phyloP scores from a whole-genome alignment of 2,797 vertebrate species.

The Anguilla megastoma region DNA sequence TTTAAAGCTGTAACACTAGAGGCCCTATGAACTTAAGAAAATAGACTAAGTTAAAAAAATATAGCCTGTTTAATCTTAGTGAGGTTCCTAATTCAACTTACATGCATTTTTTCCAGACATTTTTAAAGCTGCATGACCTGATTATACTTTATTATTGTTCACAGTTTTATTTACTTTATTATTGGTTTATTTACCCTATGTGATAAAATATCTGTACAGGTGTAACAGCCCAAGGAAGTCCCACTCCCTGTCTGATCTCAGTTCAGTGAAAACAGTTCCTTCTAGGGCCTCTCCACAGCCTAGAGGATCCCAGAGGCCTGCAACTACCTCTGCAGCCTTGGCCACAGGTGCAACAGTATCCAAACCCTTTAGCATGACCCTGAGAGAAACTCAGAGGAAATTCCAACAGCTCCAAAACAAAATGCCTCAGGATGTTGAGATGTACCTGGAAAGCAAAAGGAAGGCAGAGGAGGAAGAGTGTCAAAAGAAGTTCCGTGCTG shows the following conservation, averaged over 20 bases:
- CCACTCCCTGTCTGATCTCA: conserved; percentile 66
- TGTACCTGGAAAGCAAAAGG: conserved; percentile 62
- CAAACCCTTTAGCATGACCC: conserved; percentile 66
- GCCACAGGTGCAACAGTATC: conserved; percentile 66
- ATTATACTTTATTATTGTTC: neutral
- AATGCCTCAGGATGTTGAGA: conserved; percentile 63
- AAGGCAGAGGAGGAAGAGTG: conserved; percentile 83
- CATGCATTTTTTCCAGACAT: neutral
- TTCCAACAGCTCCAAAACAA: conserved; percentile 64
- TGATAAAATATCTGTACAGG: conserved; percentile 49
- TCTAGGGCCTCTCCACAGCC: conserved; percentile 46
- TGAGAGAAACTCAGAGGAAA: conserved; percentile 63
- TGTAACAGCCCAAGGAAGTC: conserved; percentile 64
- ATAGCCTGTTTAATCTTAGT: neutral
- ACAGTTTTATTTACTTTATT: conserved; percentile 33
- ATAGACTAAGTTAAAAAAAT: neutral
- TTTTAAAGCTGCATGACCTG: conserved; percentile 14
- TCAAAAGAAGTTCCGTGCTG: conserved; percentile 84
- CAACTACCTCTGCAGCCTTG: conserved; percentile 61
- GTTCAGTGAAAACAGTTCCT: conserved; percentile 47
- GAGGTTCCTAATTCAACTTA: neutral
- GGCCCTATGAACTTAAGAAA: neutral
- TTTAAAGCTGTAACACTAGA: neutral
- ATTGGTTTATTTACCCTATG: neutral
- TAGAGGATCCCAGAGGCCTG: conserved; percentile 55